A percentile compares a stretch with the other conserved stretches of the same genome.
phyloP scores from a whole-genome alignment of 2,888 invertebrate species.

The Perdita meconis region DNA sequence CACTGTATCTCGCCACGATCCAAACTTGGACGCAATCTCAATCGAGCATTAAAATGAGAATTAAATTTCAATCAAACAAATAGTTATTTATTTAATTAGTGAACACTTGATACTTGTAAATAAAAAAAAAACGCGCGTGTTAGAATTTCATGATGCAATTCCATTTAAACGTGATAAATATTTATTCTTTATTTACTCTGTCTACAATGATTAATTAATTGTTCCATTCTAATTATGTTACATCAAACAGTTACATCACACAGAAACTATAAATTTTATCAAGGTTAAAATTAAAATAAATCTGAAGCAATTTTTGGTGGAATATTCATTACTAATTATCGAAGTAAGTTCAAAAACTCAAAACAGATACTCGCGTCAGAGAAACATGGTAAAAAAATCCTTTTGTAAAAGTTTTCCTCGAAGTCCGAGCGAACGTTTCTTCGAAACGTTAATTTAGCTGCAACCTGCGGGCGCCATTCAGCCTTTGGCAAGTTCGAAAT shows the following conservation, averaged over 20 bases:
- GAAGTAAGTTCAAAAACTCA: not conserved
- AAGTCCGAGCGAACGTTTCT: not conserved
- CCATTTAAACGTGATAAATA: too few species aligned
- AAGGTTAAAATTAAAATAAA: too few species aligned
- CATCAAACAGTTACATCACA: too few species aligned
- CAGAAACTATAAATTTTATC: too few species aligned
- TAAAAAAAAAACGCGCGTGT: too few species aligned
- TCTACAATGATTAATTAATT: too few species aligned
- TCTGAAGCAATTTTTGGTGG: too few species aligned
- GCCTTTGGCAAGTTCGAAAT: slow-evolving; percentile 45
- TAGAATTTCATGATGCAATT: too few species aligned
- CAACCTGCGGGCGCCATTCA: slow-evolving; percentile 26
- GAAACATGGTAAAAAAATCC: not conserved
- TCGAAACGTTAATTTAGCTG: slow-evolving; percentile 30
- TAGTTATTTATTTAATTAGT: not conserved
- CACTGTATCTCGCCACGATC: not conserved
- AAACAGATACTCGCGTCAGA: not conserved
- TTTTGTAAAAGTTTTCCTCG: not conserved
- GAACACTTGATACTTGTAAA: not conserved
- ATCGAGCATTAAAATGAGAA: not conserved
- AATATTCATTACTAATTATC: too few species aligned
- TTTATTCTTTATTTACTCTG: too few species aligned
- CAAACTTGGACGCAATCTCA: not conserved
- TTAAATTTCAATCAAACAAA: not conserved
- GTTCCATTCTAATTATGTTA: too few species aligned